Conservation (phyloP, 2,888 invertebrate species). For the Caenorhabditis uteleia region DNA sequence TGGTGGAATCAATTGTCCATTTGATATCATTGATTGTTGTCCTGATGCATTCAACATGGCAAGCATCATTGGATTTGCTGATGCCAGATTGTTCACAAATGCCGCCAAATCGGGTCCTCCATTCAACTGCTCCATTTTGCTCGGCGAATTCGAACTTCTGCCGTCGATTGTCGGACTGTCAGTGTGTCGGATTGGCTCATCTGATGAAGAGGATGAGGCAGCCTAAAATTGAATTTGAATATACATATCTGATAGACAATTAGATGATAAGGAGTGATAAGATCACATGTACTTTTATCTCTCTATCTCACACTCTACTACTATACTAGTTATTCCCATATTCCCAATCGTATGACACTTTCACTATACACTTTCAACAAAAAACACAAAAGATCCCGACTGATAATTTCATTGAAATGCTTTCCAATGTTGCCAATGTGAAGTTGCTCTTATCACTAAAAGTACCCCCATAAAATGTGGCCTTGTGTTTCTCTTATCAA, state of each 20-base stretch:
- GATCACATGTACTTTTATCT: no score
- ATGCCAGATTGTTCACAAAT: slow-evolving; percentile 41
- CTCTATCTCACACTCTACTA: no score
- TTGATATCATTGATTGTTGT: background rate
- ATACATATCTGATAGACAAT: background rate
- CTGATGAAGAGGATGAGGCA: slow-evolving; percentile 32
- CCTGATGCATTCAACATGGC: slow-evolving; percentile 37
- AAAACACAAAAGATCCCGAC: no score
- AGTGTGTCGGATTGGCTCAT: slow-evolving; percentile 16
- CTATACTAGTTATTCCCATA: no score
- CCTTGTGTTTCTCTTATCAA: no score
- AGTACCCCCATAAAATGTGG: no score
- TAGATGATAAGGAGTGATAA: background rate
- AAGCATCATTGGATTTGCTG: slow-evolving; percentile 43
- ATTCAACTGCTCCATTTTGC: no score
- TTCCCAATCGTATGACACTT: no score
- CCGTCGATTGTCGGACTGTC: slow-evolving; percentile 16
- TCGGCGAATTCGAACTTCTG: slow-evolving; percentile 16
- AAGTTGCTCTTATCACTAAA: no score
- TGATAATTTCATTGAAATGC: no score
- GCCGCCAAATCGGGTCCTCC: slow-evolving; percentile 34
- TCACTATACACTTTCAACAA: no score
- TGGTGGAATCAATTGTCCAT: slow-evolving; percentile 1
- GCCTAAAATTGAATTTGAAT: slow-evolving; percentile 20
- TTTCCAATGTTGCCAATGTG: no score